Evolutionary conservation across 1,140 invertebrate species (phyloP).

Genomic region (Drosophila tristis): DNA sequence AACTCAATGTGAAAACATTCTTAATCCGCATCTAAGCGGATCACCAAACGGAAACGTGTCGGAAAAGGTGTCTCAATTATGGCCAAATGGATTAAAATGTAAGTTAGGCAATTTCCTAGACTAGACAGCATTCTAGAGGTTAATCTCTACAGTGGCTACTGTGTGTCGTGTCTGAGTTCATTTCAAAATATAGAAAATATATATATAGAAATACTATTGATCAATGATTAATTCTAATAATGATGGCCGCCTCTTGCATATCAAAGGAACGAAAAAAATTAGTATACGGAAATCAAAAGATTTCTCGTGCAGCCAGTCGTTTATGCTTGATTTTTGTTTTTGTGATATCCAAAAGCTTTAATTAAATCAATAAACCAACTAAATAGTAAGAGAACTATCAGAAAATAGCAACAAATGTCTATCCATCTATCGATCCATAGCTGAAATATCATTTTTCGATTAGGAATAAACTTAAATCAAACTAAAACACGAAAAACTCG

Average conservation of each 20-base stretch:
- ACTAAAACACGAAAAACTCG: constrained; percentile 78
- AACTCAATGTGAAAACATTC: constrained; percentile 20
- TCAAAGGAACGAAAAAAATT: constrained; percentile 49
- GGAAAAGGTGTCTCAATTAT: constrained; percentile 65
- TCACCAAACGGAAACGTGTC: constrained; percentile 71
- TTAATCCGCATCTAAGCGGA: constrained; percentile 49
- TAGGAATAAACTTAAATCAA: constrained; percentile 72
- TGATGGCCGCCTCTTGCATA: constrained; percentile 58
- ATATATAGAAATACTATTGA: constrained; percentile 35
- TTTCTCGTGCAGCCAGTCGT: constrained; percentile 32
- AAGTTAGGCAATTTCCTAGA: constrained; percentile 48
- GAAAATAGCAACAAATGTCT: constrained; percentile 28
- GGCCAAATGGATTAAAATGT: constrained; percentile 49
- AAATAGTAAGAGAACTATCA: constrained; percentile 48
- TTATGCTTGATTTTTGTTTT: constrained; percentile 26
- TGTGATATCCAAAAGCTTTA: constrained; percentile 54
- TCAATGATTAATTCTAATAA: constrained; percentile 52
- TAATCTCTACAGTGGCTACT: constrained; percentile 46
- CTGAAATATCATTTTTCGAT: constrained; percentile 72
- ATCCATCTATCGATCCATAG: constrained; percentile 46
- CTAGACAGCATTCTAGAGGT: constrained; percentile 25
- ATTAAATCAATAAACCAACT: constrained; percentile 73
- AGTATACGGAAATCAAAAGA: constrained; percentile 65
- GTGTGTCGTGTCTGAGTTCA: constrained; percentile 55
- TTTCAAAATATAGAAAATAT: constrained; percentile 60